These are phyloP conservation scores for Vulpes vulpes DNA, from an alignment of 2,113 vertebrate species.

Conservation along the genomic window DNA sequence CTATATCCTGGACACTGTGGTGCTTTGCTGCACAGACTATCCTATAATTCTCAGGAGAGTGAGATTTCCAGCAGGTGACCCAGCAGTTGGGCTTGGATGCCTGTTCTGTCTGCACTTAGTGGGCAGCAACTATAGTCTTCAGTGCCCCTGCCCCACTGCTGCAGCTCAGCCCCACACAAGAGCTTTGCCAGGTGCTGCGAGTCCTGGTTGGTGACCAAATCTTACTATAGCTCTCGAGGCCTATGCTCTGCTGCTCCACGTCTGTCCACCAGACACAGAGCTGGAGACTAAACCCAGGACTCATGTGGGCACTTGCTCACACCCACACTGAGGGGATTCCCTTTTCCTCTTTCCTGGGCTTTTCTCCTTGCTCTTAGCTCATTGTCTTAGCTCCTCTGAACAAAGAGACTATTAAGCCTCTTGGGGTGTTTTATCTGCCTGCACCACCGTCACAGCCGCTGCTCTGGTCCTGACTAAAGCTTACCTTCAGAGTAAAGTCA, in stretches of 20 bases:
- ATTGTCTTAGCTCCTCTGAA: neutral
- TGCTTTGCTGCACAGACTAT: too few relatives aligned
- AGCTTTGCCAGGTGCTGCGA: neutral
- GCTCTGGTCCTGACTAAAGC: neutral
- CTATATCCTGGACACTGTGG: neutral
- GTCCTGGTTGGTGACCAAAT: neutral
- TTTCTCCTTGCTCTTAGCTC: neutral
- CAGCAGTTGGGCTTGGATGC: neutral
- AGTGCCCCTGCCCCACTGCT: neutral
- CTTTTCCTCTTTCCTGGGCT: neutral
- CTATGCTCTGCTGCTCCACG: neutral
- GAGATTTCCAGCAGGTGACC: neutral
- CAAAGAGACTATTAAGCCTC: neutral
- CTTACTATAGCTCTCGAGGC: neutral
- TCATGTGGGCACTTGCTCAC: neutral
- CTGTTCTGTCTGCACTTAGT: neutral
- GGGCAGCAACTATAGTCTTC: neutral
- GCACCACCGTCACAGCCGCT: neutral
- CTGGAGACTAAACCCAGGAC: neutral
- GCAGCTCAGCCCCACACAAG: rapidly evolving
- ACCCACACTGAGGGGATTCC: neutral
- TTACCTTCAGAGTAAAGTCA: neutral
- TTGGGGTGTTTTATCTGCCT: neutral
- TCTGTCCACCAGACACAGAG: neutral
- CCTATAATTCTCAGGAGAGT: neutral